Percentiles rank a stretch among this genome's conserved stretches.
Conservation (phyloP, 2,888 invertebrate genomes). For the Noctua pronuba region DNA sequence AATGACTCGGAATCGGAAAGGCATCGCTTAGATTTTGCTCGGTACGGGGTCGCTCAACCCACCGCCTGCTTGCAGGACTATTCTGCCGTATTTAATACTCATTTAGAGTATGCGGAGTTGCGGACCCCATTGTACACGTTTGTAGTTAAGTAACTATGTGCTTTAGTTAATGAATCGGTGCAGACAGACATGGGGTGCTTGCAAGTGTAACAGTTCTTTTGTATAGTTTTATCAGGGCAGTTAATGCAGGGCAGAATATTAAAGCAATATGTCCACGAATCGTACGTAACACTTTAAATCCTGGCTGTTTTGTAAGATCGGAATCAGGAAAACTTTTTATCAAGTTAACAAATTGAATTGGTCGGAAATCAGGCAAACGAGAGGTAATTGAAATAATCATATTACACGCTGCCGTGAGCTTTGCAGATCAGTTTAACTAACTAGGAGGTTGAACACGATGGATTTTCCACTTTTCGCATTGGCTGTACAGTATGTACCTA, state of each 20-base stretch:
- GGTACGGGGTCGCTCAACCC: constrained; percentile 72
- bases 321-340: constrained; percentile 32
- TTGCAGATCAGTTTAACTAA: constrained; percentile 38
- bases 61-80: constrained; percentile 57
- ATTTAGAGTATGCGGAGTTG: constrained; percentile 34
- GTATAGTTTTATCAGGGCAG: constrained; percentile 27
- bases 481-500: not conserved
- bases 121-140: constrained; percentile 15
- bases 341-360: constrained; percentile 36
- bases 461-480: constrained; percentile 8
- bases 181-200: constrained; percentile 10
- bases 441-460: constrained; percentile 19
- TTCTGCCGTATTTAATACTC: constrained; percentile 55
- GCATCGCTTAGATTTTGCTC: constrained; percentile 62
- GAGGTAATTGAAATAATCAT: constrained; percentile 51
- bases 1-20: constrained; percentile 71
- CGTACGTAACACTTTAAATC: not conserved
- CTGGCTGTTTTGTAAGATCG: not conserved
- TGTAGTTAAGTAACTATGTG: constrained; percentile 15
- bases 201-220: constrained; percentile 24
- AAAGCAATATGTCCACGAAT: not conserved
- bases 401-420: constrained; percentile 36
- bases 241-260: not conserved
- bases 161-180: constrained; percentile 42
- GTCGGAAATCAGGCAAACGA: constrained; percentile 45